Evolutionary conservation across 2,888 invertebrate genomes (phyloP).

Genomic region (Argyresthia albistria): DNA sequence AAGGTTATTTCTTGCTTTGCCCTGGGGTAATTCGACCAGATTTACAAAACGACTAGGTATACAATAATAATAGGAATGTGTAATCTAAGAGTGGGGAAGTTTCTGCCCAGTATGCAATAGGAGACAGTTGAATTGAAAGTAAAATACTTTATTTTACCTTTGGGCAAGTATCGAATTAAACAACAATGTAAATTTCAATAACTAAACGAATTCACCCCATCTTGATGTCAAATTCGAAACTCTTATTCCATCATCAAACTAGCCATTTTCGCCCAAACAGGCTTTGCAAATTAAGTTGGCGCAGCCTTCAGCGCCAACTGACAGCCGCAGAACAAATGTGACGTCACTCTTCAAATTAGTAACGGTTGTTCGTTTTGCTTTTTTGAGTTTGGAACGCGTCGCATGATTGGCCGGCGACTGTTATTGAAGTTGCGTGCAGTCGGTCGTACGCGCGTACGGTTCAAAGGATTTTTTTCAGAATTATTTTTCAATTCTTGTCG

Average conservation of each 20-base stretch:
- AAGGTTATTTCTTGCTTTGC: too few species aligned
- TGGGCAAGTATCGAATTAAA: too few species aligned
- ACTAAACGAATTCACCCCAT: too few species aligned
- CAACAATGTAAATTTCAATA: too few species aligned
- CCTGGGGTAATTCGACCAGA: too few species aligned
- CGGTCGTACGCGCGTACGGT: slow-evolving; percentile 28
- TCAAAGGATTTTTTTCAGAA: slow-evolving; percentile 1
- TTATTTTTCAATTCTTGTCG: neutral
- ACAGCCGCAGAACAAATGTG: slow-evolving; percentile 49
- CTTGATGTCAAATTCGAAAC: too few species aligned
- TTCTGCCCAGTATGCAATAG: too few species aligned
- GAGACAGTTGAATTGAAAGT: too few species aligned
- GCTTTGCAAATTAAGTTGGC: neutral
- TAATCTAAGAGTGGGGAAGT: too few species aligned
- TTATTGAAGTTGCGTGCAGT: slow-evolving; percentile 36
- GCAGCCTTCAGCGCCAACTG: slow-evolving; percentile 6
- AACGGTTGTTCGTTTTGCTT: slow-evolving; percentile 57
- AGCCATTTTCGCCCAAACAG: neutral
- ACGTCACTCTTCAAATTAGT: slow-evolving; percentile 65
- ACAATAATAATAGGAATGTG: too few species aligned
- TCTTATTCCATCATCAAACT: neutral
- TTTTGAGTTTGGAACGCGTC: slow-evolving; percentile 53
- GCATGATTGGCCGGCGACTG: slow-evolving; percentile 47
- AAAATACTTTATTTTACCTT: too few species aligned
- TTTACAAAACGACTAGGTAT: too few species aligned